Evolutionary conservation across 2,797 vertebrate species (phyloP), one percentile per base, ranked within the genome.

Genomic region (Linurgus olivaceus): DNA sequence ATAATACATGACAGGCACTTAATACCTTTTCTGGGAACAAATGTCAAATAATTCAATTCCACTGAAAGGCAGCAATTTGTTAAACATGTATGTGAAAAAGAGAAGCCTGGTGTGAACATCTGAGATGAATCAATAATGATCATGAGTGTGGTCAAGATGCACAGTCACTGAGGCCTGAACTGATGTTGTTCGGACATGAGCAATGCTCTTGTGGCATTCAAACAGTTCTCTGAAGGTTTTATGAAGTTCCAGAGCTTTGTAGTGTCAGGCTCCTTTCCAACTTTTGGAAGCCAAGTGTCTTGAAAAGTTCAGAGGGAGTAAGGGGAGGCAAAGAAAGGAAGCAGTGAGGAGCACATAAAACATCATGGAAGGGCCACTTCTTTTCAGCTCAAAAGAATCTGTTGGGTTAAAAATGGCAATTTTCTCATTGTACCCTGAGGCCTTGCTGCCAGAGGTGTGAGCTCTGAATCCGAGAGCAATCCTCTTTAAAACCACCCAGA

Each of bases 311-410:
- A 63, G 51, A 37, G 29, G 9, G 5, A 3, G 2, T 5, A 52
- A 2, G 4, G 4, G 2, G 4, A 28, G 7, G 19, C 0, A 0
- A 20, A 31, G 8, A 68, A 57, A 58, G 12, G 16, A 65, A 54
- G 11, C n/a, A 81, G 3, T 44, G 26, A 81, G 72, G 35, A 77
- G 7, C 3, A 52, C 21, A 18, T 18, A 9, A 86, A 80, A 59
- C 15, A 13, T 23, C 33, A 23, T 9, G 61, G 81, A 83, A 68
- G 25, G 25, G 4, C 28, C 33, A 51, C 9, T 73, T 92, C 38
- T 87, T 90, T 70, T 37, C 51, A 75, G 25, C 68, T 92, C 21
- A 51, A 44, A 90, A 83, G 10, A 29, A 62, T 47, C 51, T 54
- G 26, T 38, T 68, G 33, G 67, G 66, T 17, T 10, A 80, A 85